A percentile compares a stretch with the other conserved stretches of the same genome.
phyloP scores from a whole-genome alignment of 2,888 invertebrate species.

The Pseudoips prasinana region DNA sequence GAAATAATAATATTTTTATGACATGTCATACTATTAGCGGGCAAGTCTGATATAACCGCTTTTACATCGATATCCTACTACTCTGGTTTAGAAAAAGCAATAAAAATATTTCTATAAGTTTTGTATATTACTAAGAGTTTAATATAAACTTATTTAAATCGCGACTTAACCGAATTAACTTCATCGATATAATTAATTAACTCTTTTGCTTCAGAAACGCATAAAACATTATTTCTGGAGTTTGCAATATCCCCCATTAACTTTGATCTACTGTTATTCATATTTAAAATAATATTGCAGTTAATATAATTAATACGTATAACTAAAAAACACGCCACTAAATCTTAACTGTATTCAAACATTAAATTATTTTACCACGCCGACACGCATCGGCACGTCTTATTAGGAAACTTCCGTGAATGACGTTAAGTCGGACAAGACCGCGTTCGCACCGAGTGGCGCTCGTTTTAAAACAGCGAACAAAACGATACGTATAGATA shows the following conservation, averaged over 20 bases:
- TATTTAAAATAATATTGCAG: slow-evolving; percentile 1
- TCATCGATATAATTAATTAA: slow-evolving; percentile 15
- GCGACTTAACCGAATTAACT: too few relatives aligned
- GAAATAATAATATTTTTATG: too few relatives aligned
- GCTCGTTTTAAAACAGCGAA: slow-evolving; percentile 1
- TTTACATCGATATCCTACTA: too few relatives aligned
- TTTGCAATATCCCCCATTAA: slow-evolving; percentile 16
- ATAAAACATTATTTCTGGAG: slow-evolving; percentile 11
- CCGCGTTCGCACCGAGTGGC: slow-evolving; percentile 1
- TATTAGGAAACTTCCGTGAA: neutral
- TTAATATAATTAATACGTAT: neutral
- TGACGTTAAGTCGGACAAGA: slow-evolving; percentile 7
- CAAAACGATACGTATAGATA: slow-evolving; percentile 8
- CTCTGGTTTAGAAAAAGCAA: too few relatives aligned
- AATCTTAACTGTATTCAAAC: neutral
- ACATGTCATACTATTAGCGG: too few relatives aligned
- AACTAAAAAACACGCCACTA: neutral
- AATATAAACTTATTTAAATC: too few relatives aligned
- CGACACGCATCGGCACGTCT: too few relatives aligned
- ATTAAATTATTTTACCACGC: neutral
- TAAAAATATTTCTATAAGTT: too few relatives aligned
- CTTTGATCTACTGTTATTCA: slow-evolving; percentile 15
- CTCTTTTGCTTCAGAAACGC: slow-evolving; percentile 15
- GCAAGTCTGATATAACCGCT: too few relatives aligned
- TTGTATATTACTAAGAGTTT: too few relatives aligned